phyloP scores from a whole-genome alignment of 2,113 vertebrate species.

The Rhegmatorhina hoffmannsi region DNA sequence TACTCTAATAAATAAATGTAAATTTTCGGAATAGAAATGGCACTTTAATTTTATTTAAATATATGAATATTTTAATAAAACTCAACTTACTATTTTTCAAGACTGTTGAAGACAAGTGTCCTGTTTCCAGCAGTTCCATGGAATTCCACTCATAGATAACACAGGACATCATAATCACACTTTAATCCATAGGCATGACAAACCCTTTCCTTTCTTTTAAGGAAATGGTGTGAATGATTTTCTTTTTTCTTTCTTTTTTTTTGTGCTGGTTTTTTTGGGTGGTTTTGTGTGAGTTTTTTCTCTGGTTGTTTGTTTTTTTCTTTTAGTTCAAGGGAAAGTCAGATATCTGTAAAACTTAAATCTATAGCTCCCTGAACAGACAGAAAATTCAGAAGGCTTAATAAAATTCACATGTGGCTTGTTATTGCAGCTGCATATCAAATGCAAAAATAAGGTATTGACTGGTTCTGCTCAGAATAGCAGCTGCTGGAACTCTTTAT shows the following conservation, averaged over 20 bases:
- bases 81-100: background rate
- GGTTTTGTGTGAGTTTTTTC: background rate
- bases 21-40: background rate
- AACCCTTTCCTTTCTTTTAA: background rate
- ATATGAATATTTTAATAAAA: background rate
- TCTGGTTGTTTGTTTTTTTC: background rate
- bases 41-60: background rate
- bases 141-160: background rate
- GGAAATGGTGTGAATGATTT: background rate
- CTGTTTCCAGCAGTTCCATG: background rate
- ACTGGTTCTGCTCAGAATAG: conserved; percentile 23
- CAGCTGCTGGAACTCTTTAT: conserved; percentile 19
- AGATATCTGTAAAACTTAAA: conserved; percentile 41
- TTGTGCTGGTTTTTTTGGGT: background rate
- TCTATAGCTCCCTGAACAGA: conserved; percentile 43
- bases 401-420: conserved; percentile 56
- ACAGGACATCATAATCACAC: background rate
- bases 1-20: background rate
- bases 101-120: background rate
- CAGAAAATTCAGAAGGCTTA: conserved; percentile 37
- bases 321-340: conserved; percentile 22
- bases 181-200: background rate
- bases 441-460: conserved; percentile 56
- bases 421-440: conserved; percentile 49
- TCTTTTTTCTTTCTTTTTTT: background rate